Evolutionary conservation across 1,140 invertebrate species (phyloP), one percentile per base, ranked within the genome.

Genomic region (Drosophila simulans): DNA sequence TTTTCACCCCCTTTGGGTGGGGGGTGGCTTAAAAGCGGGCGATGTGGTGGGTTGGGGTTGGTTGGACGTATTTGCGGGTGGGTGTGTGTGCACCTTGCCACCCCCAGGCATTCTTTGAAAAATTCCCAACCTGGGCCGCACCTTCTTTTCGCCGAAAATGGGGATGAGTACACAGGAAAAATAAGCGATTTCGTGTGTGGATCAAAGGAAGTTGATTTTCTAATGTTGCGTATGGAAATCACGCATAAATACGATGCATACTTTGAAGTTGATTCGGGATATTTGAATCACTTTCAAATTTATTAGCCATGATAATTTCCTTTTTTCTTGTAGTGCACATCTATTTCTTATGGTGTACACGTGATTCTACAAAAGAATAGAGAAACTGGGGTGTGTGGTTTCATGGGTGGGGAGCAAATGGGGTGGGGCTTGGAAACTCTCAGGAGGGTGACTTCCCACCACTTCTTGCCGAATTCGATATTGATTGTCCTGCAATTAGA

Each of bases 401-500:
- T 20, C 12, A 17, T 17, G 39, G 27, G 15, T 27, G 62, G 39
- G 40, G 17, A 15, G 13, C 25, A 40, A 20, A n/a, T 17, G 11
- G 17, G 34, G 37, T 43, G 31, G 4, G 40, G 48, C n/a, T 11
- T 25, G 25, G 17, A 46, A 25, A 20, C 25, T 11, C 53, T 22
- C 20, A 10, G 25, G 34, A 48, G 65, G 64, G 54, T 71, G 68
- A 70, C 35, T 71, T 69, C 0, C n/a, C 43, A 51, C 35, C 27
- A 31, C 42, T 40, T 17, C 37, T 49, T 22, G 43, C 65, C 40
- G 25, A 57, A 71, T 70, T 35, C 43, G 53, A 71, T 76, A 77
- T 77, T 77, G 55, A 77, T 77, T 77, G 73, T 76, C 43, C 34
- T 52, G 73, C 73, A 77, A 77, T 77, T 77, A 77, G 51, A 70